These are phyloP conservation scores for Eupithecia tripunctaria DNA, from an alignment of 2,888 invertebrate species.

Conservation along the genomic window DNA sequence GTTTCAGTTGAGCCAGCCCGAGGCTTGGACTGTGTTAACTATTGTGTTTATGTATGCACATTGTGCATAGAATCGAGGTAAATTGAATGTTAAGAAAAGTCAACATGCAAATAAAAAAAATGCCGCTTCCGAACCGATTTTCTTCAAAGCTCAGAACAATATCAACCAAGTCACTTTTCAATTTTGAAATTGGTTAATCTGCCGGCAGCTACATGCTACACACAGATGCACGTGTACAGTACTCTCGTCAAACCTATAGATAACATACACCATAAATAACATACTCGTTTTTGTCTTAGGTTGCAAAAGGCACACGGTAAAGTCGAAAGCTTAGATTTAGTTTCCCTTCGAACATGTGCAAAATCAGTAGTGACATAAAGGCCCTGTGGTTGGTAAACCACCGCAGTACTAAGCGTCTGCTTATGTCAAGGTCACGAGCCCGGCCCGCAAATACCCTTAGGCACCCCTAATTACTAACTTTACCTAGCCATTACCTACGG, in stretches of 20 bases:
- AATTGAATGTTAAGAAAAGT: neutral
- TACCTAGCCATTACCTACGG: neutral
- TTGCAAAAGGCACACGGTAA: neutral
- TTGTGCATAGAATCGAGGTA: neutral
- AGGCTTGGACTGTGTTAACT: neutral
- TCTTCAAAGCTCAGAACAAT: neutral
- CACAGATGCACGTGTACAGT: neutral
- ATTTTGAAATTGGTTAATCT: neutral
- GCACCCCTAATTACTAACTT: slow-evolving; percentile 8
- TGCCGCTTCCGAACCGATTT: neutral
- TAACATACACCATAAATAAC: neutral
- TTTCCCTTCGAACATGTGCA: neutral
- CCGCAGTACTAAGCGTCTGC: neutral
- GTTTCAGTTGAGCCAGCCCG: neutral
- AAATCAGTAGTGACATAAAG: neutral
- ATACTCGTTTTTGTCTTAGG: neutral
- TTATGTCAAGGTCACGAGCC: neutral
- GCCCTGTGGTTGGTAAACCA: neutral
- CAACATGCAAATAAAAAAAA: neutral
- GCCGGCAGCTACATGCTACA: neutral
- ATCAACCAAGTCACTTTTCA: neutral
- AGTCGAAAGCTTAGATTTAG: neutral
- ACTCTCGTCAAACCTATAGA: neutral
- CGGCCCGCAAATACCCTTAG: neutral
- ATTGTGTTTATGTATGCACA: too few relatives aligned